Base-by-base conservation (phyloP, 2,113 vertebrate species). In the Phycodurus eques region DNA sequence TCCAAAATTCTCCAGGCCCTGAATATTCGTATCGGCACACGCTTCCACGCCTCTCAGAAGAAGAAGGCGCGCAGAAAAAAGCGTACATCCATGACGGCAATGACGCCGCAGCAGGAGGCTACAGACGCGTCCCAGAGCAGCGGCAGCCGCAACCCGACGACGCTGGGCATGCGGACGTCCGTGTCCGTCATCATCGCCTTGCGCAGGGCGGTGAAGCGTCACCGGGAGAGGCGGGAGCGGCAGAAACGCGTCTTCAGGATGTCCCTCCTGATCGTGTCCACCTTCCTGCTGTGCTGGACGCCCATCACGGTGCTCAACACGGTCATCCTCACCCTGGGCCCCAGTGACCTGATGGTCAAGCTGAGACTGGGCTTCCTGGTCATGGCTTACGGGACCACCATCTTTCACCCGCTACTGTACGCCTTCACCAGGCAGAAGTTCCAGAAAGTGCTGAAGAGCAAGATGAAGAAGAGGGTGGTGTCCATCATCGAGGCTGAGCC, bases 351-450 rank as follows among this genome's bases (percentile, higher is more conserved):
- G 81, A 94, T 95, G 91, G 94, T 96, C 92, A 96, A 96, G 88
- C 80, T 98, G 86, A 92, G 98, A 85, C 93, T 99, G 77, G 97
- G 96, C 88, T 99, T 99, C 92, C 92, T 99, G 91, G 97, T 98
- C 77, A 98, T 99, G 97, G 98, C 96, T 65, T 99, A 99, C 0
- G 98, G 98, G 86, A 99, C 98, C 74, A 99, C 98, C 66, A 95
- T 99, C 89, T 98, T 97, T 85, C 98, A 99, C 77, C 98, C 98
- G 63, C 88, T 99, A 79, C 92, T 99, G 75, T 99, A 99, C 35
- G 98, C 98, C 86, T 99, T 99, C 89, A 98, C 98, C 0, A 91
- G 98, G 87, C 98, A 99, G 90, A 99, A 99, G 92, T 98, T 99
- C 87, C 98, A 99, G 91, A 99, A 98, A 82, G 98, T 98, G 69